Evolutionary conservation across 2,888 invertebrate species (phyloP), one percentile per base, ranked within the genome.

Genomic region (Chymomyza amoena): DNA sequence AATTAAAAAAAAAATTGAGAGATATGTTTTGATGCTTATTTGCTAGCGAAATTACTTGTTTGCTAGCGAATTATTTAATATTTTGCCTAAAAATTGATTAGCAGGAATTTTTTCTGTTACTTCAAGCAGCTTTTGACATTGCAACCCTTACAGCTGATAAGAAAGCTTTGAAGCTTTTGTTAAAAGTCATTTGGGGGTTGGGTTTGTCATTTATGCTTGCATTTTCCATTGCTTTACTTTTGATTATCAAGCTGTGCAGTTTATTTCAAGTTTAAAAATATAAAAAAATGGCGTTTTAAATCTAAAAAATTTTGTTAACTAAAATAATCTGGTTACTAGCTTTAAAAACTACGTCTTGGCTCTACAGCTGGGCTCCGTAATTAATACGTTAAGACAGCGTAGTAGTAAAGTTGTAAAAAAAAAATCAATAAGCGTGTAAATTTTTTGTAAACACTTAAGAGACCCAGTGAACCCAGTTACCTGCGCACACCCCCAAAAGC

Each of bases 381-480:
- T 32, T 52, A 18, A 7, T 54, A n/a, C 15, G 36, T 16, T 25
- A n/a, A 54, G 66, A 61, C 71, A 74, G n/a, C 16, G 67, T 39
- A 32, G 54, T 39, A 16, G 3, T 50, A 56, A 59, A 70, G 56
- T n/a, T n/a, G n/a, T 16, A n/a, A 20, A 20, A 61, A 75, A 80
- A 79, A 80, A 88, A 88, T 83, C 83, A 83, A 87, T 83, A 87
- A 74, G 77, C 83, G 83, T 87, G 75, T 81, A 73, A 77, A 79
- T 73, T 81, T 32, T 45, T 83, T 87, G 88, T 87, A 83, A 83
- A 83, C 83, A 87, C 83, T 87, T 70, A 87, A 85, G 82, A 80
- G 85, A 87, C 73, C 73, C 74, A 15, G 56, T 69, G 16, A 68
- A 68, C 10, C 50, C 20, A 45, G 16, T 54, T 9, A n/a, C 13